Percentiles rank a stretch among this genome's conserved stretches.
Conservation (phyloP, 2,113 vertebrate genomes). For the Pteruthius melanotis region DNA sequence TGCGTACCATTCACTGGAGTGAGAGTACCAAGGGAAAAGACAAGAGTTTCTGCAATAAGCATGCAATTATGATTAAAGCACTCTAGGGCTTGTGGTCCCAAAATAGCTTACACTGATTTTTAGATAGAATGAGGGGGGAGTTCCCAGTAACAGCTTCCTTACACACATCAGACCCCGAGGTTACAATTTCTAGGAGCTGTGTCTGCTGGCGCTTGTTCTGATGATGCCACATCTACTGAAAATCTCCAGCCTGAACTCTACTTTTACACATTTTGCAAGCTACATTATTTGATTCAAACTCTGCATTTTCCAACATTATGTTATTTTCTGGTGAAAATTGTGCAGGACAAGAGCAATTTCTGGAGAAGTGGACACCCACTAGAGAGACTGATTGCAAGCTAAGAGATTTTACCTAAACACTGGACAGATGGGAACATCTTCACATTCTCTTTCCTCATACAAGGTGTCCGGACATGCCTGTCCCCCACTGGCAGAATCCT, state of each 20-base stretch:
- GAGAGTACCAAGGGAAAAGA: background rate
- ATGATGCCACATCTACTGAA: background rate
- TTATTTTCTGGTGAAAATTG: background rate
- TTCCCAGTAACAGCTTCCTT: background rate
- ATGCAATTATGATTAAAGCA: slow-evolving; percentile 6
- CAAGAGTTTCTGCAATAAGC: slow-evolving; percentile 10
- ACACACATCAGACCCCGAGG: background rate
- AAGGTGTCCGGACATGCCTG: slow-evolving; percentile 93
- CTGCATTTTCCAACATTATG: background rate
- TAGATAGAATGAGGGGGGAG: background rate
- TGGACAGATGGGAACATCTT: slow-evolving; percentile 82
- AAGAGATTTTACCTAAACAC: slow-evolving; percentile 79
- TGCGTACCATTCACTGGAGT: background rate
- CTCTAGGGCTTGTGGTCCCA: background rate
- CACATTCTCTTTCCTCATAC: slow-evolving; percentile 94
- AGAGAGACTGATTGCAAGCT: background rate
- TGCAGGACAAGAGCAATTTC: background rate
- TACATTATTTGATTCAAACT: background rate
- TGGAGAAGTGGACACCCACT: background rate
- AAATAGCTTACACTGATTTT: slow-evolving; percentile 14
- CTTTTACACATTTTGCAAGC: background rate
- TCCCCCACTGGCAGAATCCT: slow-evolving; percentile 83
- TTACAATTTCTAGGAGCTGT: background rate
- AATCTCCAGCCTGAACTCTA: background rate
- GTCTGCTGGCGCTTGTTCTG: background rate